Evolutionary conservation across 2,113 vertebrate species (phyloP).

Genomic region (Motacilla alba): DNA sequence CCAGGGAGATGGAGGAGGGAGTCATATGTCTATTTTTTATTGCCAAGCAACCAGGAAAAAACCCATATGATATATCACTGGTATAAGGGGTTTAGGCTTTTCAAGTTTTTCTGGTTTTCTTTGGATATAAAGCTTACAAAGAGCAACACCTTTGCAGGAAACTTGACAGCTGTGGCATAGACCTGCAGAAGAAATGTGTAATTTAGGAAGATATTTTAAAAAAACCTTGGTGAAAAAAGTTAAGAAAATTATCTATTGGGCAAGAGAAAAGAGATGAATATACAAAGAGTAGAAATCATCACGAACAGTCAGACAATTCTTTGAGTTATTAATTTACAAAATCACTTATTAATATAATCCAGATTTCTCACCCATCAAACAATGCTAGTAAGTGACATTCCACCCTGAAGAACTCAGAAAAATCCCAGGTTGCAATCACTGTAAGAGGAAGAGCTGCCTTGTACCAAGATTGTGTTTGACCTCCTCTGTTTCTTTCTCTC

Average conservation of each 20-base stretch:
- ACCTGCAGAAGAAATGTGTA: background rate
- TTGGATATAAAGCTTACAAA: background rate
- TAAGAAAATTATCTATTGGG: background rate
- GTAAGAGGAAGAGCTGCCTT: background rate
- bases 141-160: background rate
- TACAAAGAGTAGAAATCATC: background rate
- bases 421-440: background rate
- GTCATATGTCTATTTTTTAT: constrained; percentile 19
- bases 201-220: background rate
- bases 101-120: background rate
- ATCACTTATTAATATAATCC: background rate
- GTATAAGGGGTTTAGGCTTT: background rate
- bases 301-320: background rate
- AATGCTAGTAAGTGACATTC: background rate
- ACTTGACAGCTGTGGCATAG: background rate
- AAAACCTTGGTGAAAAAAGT: background rate
- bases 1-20: constrained; percentile 15
- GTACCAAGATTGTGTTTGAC: background rate
- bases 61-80: background rate
- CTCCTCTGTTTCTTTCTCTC: background rate
- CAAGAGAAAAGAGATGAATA: background rate
- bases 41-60: constrained; percentile 47
- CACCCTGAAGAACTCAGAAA: background rate
- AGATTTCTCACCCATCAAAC: background rate
- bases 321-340: background rate